These are phyloP conservation scores for Drosophila nr. medialis DNA, from an alignment of 2,888 invertebrate species.

Conservation along the genomic window DNA sequence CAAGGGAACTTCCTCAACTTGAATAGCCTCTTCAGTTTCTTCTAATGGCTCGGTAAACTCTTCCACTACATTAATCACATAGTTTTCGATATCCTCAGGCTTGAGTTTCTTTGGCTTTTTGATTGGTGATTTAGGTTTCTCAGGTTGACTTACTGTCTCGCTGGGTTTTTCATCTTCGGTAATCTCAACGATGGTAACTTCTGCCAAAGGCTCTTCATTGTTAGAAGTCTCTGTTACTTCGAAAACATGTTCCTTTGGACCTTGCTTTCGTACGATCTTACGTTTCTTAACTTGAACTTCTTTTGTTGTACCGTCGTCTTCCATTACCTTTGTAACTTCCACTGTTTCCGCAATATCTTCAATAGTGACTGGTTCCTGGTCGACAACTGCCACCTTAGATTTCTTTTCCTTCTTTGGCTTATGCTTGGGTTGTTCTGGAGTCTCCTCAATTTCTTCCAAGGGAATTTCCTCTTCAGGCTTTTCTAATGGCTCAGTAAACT, in stretches of 20 bases:
- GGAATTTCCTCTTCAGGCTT: neutral
- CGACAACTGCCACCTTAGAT: neutral
- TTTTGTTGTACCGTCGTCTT: slow-evolving; percentile 80
- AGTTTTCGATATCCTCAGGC: slow-evolving; percentile 51
- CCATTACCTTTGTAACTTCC: slow-evolving; percentile 65
- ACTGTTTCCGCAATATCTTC: slow-evolving; percentile 73
- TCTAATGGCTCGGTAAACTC: slow-evolving; percentile 24
- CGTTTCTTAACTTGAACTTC: slow-evolving; percentile 84
- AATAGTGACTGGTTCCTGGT: slow-evolving; percentile 40
- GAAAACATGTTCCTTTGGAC: slow-evolving; percentile 84
- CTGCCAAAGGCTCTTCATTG: neutral
- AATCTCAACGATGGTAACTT: neutral
- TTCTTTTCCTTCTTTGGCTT: neutral
- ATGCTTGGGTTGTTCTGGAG: neutral
- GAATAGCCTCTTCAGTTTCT: neutral
- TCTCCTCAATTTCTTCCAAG: slow-evolving; percentile 51
- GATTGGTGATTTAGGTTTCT: slow-evolving; percentile 49
- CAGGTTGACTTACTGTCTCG: slow-evolving; percentile 10
- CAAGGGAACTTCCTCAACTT: neutral
- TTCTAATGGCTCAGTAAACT: slow-evolving; percentile 23
- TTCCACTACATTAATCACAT: neutral
- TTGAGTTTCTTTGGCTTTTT: slow-evolving; percentile 28
- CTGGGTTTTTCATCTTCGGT: slow-evolving; percentile 46
- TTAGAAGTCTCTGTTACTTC: neutral
- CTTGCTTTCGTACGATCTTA: slow-evolving; percentile 84